Evolutionary conservation across 2,888 invertebrate species (phyloP), one percentile per base, ranked within the genome.

Genomic region (Nemotelus pantherinus): DNA sequence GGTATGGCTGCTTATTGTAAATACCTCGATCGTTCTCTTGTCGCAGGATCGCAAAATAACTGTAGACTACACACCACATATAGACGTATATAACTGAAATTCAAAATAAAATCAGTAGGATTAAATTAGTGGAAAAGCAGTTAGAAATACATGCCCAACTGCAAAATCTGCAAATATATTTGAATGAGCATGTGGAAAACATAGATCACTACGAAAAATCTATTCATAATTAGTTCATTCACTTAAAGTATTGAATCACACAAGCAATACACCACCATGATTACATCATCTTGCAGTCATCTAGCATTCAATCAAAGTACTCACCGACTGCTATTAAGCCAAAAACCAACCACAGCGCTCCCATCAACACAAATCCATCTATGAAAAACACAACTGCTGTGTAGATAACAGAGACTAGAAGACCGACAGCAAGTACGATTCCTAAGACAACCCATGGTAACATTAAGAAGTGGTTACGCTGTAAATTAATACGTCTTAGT

Each of bases 361-460:
- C 92, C 81, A 89, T 89, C 47, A 90, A 81, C 63, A 86, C 84
- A 58, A 88, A 87, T 67, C 90, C 89, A 80, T 93, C 90, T 79
- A 93, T 89, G 86, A 92, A 93, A 85, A 92, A 92, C 67, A 92
- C 91, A 81, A 94, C 92, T 60, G 92, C 91, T 39, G 94, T 95
- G 85, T 94, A 94, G 77, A 95, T 89, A 55, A 95, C 90, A 79
- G 94, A 95, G 81, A 95, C 92, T 64, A 94, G 88, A 77, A 95
- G 86, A 2, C 93, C 94, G 80, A 95, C 89, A 6, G 93, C 93
- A 71, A 95, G 89, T 89, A 95, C 93, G 77, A 95, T 91, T 3
- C 94, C 95, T 72, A 95, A 89, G 68, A 94, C 91, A 55, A 95
- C 93, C 93, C 94, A 95, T 4, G 95, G 95, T 76, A 95, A 89